phyloP scores from a whole-genome alignment of 1,140 invertebrate species.

The Phortica variegata region DNA sequence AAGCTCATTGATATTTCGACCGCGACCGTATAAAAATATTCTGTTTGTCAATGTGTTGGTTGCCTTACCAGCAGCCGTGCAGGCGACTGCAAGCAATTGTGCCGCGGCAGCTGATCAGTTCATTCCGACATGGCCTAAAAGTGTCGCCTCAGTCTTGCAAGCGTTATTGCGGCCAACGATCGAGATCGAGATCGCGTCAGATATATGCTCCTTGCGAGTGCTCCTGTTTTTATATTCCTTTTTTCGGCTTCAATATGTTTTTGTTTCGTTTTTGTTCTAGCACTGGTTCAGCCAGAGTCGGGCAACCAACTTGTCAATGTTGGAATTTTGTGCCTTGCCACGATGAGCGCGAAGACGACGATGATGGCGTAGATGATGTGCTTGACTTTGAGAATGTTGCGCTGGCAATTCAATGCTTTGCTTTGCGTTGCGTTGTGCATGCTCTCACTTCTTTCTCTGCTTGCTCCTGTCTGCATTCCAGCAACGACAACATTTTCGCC shows the following conservation, averaged over 20 bases:
- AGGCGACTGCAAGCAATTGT: slow-evolving; percentile 21
- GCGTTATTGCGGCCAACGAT: too few relatives aligned
- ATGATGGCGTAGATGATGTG: too few relatives aligned
- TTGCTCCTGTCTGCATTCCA: too few relatives aligned
- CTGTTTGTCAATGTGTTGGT: slow-evolving; percentile 31
- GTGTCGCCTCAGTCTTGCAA: slow-evolving; percentile 36
- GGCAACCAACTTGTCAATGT: neutral
- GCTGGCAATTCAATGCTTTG: too few relatives aligned
- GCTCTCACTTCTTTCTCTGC: too few relatives aligned
- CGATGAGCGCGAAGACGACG: too few relatives aligned
- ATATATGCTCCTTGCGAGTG: neutral
- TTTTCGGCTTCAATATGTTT: too few relatives aligned
- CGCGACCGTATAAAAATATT: slow-evolving; percentile 58
- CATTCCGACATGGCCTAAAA: slow-evolving; percentile 40
- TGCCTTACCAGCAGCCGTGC: neutral
- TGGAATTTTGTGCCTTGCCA: slow-evolving; percentile 1
- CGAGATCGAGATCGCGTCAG: neutral
- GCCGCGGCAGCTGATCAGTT: neutral
- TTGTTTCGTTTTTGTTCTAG: too few relatives aligned
- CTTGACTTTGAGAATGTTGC: too few relatives aligned
- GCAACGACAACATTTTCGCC: neutral
- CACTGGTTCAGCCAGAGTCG: too few relatives aligned
- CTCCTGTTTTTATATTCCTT: too few relatives aligned
- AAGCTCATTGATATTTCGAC: slow-evolving; percentile 56
- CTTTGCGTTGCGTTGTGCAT: too few relatives aligned